These are phyloP conservation scores for Hydrotaea cyrtoneurina DNA, from an alignment of 2,888 invertebrate species.

Conservation along the genomic window DNA sequence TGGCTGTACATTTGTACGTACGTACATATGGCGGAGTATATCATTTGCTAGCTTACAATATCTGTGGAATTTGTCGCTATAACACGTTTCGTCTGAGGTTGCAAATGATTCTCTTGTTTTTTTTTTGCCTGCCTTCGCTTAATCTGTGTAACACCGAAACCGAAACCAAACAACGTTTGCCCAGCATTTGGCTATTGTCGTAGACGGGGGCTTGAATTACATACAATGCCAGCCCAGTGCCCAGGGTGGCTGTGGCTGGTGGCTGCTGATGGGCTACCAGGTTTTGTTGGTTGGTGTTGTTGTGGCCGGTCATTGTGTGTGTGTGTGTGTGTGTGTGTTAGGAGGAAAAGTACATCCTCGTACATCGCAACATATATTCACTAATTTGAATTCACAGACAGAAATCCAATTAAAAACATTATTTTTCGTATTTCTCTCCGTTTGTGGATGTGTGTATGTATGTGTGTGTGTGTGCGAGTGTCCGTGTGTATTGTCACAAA, in stretches of 20 bases:
- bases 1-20: neutral
- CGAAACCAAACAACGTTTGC: constrained; percentile 10
- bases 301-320: neutral
- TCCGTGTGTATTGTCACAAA: constrained; percentile 18
- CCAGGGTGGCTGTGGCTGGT: constrained; percentile 16
- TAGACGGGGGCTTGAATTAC: constrained; percentile 48
- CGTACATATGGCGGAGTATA: constrained; percentile 23
- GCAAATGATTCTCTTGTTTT: constrained; percentile 58
- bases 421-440: constrained; percentile 1
- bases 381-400: constrained; percentile 61
- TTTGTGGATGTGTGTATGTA: neutral
- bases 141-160: constrained; percentile 44
- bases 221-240: constrained; percentile 29
- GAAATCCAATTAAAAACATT: constrained; percentile 60
- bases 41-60: constrained; percentile 56
- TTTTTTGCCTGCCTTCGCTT: constrained; percentile 12
- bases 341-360: constrained; percentile 1
- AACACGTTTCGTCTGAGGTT: constrained; percentile 65
- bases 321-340: neutral
- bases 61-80: constrained; percentile 64
- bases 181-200: neutral
- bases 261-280: neutral
- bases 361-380: neutral
- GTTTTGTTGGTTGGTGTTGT: neutral
- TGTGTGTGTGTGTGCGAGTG: neutral